These are phyloP conservation scores for Ciconia stormi DNA, from an alignment of 2,113 vertebrate genomes.

Conservation along the genomic window DNA sequence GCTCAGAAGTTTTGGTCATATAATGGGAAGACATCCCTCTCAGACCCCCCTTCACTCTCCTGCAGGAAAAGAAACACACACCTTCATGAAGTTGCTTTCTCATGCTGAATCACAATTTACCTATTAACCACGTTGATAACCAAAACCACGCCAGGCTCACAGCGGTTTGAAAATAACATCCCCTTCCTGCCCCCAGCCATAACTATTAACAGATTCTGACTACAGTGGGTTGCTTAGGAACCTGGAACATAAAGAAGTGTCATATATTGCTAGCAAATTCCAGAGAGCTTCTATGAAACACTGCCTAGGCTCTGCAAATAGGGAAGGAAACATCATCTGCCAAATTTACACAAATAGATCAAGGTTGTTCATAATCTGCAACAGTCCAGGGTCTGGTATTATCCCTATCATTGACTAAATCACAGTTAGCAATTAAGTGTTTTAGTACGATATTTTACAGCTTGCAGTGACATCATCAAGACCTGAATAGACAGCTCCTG, in stretches of 20 bases:
- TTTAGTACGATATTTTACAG: fast-evolving
- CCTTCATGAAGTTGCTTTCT: not conserved
- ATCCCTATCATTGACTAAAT: not conserved
- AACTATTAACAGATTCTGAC: not conserved
- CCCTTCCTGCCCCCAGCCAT: not conserved
- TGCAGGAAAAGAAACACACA: not conserved
- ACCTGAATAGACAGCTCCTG: not conserved
- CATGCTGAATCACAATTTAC: not conserved
- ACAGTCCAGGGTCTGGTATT: not conserved
- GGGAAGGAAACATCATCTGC: not conserved
- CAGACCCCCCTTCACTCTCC: too few relatives aligned
- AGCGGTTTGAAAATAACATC: not conserved
- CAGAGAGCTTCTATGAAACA: not conserved
- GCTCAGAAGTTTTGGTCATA: not conserved
- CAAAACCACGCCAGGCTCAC: not conserved
- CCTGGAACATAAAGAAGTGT: not conserved
- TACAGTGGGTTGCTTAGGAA: not conserved
- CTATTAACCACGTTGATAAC: too few relatives aligned
- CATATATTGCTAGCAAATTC: not conserved
- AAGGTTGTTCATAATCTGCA: not conserved
- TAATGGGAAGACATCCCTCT: not conserved
- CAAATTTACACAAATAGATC: not conserved
- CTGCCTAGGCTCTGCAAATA: not conserved
- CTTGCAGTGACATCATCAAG: not conserved
- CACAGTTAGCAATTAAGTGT: not conserved